phyloP scores from a whole-genome alignment of 2,113 vertebrate species.

The Oryzias javanicus region DNA sequence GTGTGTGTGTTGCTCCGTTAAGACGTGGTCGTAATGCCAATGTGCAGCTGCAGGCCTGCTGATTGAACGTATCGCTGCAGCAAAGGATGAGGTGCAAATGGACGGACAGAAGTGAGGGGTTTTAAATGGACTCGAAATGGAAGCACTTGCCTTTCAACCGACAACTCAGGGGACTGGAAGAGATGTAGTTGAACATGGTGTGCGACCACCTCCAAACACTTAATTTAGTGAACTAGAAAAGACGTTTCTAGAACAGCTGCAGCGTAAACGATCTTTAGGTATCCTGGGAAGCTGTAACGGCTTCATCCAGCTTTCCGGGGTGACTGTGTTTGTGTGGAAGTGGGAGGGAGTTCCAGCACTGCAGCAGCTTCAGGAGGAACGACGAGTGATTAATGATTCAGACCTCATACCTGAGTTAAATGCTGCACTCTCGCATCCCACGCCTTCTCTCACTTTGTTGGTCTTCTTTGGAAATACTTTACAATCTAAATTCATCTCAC shows the following conservation, averaged over 20 bases:
- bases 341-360: too few species aligned
- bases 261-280: not conserved
- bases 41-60: constrained; percentile 56
- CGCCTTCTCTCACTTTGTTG: not conserved
- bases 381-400: constrained; percentile 34
- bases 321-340: not conserved
- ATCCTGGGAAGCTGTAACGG: not conserved
- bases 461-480: constrained; percentile 4
- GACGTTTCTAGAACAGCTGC: not conserved
- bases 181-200: not conserved
- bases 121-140: constrained; percentile 1
- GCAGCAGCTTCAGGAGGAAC: constrained; percentile 2
- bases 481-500: constrained; percentile 66
- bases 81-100: constrained; percentile 1
- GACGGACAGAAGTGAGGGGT: not conserved
- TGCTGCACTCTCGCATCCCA: constrained; percentile 37
- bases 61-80: constrained; percentile 26
- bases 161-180: constrained; percentile 1
- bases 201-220: not conserved
- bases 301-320: not conserved
- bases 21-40: constrained; percentile 57
- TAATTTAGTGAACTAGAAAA: not conserved
- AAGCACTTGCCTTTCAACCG: constrained; percentile 1
- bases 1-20: constrained; percentile 19
- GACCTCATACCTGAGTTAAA: constrained; percentile 10